Evolutionary conservation across 1,140 invertebrate genomes (phyloP), one percentile per base, ranked within the genome.

Genomic region (Lethocerus indicus): DNA sequence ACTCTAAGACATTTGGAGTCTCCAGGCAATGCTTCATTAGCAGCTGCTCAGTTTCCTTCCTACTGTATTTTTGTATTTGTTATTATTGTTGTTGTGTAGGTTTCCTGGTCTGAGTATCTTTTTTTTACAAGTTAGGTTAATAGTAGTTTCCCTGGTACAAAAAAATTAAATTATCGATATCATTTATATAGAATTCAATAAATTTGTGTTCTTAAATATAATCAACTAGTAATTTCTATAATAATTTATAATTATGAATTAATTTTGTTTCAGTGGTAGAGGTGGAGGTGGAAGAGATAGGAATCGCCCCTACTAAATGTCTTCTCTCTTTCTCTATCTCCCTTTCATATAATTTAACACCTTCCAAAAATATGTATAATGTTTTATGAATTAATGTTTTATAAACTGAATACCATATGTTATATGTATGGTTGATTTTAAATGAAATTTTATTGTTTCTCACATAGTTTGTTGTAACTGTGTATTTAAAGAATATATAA

Each of bases 281-380:
- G 29, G 41, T 18, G 25, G 47, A 20, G 32, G 52, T 13, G 47
- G 52, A 45, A 43, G 47, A 18, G 47, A 53, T 32, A 29, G 52
- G 21, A 53, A 48, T 32, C 46, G 52, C 24, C 52, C 52, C 28
- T 53, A 53, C 29, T 53, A 50, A 50, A 3, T 20, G 35, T 20
- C 14, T 24, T 5, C 26, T 20, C 26, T 42, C 23, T 5, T 42
- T 20, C 18, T 20, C 36, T n/a, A 20, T 39, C 23, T 39, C 36
- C n/a, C n/a, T n/a, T n/a, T n/a, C n/a, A n/a, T n/a, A n/a, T n/a
- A n/a, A n/a, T n/a, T n/a, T n/a, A n/a, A n/a, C n/a, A n/a, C n/a
- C n/a, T n/a, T n/a, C n/a, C n/a, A n/a, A n/a, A n/a, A n/a, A n/a
- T n/a, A n/a, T n/a, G n/a, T n/a, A n/a, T n/a, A n/a, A n/a, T n/a